Evolutionary conservation across 2,888 invertebrate species (phyloP).

Genomic region (Clistopyga incitator): DNA sequence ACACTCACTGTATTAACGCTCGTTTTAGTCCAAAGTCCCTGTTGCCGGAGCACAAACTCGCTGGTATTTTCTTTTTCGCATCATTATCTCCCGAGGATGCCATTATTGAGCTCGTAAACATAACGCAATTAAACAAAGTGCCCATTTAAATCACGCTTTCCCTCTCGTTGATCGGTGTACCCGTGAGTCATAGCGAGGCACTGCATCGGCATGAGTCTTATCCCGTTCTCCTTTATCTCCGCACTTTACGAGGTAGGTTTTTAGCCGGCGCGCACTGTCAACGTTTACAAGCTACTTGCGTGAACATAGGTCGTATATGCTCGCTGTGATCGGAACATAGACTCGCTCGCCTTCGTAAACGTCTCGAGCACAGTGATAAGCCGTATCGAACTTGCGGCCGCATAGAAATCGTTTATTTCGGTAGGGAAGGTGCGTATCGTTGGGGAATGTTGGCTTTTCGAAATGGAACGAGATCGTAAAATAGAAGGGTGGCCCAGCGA

Average conservation of each 20-base stretch:
- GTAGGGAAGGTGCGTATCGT: conserved; percentile 44
- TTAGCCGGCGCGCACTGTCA: conserved; percentile 32
- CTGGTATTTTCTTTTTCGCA: conserved; percentile 26
- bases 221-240: conserved; percentile 67
- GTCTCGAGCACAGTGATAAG: conserved; percentile 47
- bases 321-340: neutral
- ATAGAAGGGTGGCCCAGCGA: conserved; percentile 58
- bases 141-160: conserved; percentile 74
- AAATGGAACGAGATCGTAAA: conserved; percentile 60
- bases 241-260: conserved; percentile 64
- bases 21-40: conserved; percentile 3
- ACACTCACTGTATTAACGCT: neutral
- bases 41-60: neutral
- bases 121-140: conserved; percentile 78
- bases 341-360: conserved; percentile 37
- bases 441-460: conserved; percentile 20
- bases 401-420: conserved; percentile 13
- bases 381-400: conserved; percentile 47
- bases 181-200: conserved; percentile 52
- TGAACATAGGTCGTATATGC: conserved; percentile 42
- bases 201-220: conserved; percentile 50
- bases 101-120: conserved; percentile 74
- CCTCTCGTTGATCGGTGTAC: conserved; percentile 27
- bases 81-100: conserved; percentile 59
- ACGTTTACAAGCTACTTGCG: conserved; percentile 40